These are phyloP conservation scores for Pseudochaenichthys georgianus DNA, from an alignment of 2,797 vertebrate species.

Conservation along the genomic window DNA sequence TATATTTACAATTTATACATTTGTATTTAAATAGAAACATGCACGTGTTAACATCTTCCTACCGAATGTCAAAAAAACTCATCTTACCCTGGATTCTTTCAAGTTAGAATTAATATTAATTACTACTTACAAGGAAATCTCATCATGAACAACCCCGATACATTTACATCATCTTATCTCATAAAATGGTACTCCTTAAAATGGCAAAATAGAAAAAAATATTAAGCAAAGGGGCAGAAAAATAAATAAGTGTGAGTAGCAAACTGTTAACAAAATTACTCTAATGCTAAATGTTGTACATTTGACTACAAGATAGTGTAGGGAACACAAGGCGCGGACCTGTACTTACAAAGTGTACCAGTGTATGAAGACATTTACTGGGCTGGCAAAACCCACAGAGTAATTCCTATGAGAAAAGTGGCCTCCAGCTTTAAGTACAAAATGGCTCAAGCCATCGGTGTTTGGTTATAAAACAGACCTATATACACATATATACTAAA, in stretches of 20 bases:
- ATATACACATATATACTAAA: constrained; percentile 74
- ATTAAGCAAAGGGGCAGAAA: constrained; percentile 72
- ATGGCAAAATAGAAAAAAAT: constrained; percentile 55
- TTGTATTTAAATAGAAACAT: constrained; percentile 90
- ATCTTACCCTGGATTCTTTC: constrained; percentile 86
- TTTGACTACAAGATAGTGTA: constrained; percentile 73
- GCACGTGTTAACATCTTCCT: constrained; percentile 85
- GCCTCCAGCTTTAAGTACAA: constrained; percentile 82
- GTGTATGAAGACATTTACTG: constrained; percentile 82
- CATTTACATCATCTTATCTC: constrained; percentile 79
- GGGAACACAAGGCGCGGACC: constrained; percentile 69
- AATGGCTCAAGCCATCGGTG: constrained; percentile 77
- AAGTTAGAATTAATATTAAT: constrained; percentile 84
- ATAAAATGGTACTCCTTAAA: constrained; percentile 70
- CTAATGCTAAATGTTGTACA: constrained; percentile 73
- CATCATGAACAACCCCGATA: constrained; percentile 71
- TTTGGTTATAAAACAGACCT: constrained; percentile 77
- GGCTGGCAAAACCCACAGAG: constrained; percentile 72
- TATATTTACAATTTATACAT: constrained; percentile 89
- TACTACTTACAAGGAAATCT: constrained; percentile 83
- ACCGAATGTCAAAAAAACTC: constrained; percentile 70
- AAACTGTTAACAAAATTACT: constrained; percentile 73
- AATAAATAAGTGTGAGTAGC: constrained; percentile 80
- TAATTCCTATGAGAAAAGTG: constrained; percentile 78
- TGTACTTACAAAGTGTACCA: constrained; percentile 85